Evolutionary conservation across 2,113 vertebrate genomes (phyloP).

Genomic region (Sylvietta virens): DNA sequence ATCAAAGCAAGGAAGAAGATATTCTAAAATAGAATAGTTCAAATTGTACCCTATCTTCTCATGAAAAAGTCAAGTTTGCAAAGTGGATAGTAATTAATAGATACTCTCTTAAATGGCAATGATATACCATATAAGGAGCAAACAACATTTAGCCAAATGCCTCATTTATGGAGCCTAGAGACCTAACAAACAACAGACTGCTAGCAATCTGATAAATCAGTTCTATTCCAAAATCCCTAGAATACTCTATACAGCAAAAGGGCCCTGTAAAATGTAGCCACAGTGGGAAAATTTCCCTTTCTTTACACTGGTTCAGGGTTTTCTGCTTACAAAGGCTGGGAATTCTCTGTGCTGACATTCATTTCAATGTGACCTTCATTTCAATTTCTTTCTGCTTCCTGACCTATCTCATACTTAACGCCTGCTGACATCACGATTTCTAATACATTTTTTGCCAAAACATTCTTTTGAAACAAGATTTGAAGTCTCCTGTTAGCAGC

Average conservation of each 20-base stretch:
- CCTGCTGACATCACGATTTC: background rate
- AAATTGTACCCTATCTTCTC: background rate
- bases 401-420: background rate
- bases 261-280: background rate
- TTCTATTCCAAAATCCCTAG: background rate
- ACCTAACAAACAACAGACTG: conserved; percentile 53
- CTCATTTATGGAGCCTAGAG: conserved; percentile 46
- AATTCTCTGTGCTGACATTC: background rate
- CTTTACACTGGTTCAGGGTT: background rate
- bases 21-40: background rate
- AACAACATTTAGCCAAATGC: conserved; percentile 22
- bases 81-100: conserved; percentile 27
- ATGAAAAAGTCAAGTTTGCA: background rate
- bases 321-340: background rate
- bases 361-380: background rate
- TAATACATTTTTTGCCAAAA: background rate
- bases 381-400: background rate
- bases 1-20: background rate
- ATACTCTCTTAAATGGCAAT: background rate
- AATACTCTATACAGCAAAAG: background rate
- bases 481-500: background rate
- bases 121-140: conserved; percentile 36
- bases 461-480: background rate
- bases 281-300: background rate
- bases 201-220: background rate